Conservation (phyloP, 2,113 vertebrate genomes). For the Myocastor coypus region DNA sequence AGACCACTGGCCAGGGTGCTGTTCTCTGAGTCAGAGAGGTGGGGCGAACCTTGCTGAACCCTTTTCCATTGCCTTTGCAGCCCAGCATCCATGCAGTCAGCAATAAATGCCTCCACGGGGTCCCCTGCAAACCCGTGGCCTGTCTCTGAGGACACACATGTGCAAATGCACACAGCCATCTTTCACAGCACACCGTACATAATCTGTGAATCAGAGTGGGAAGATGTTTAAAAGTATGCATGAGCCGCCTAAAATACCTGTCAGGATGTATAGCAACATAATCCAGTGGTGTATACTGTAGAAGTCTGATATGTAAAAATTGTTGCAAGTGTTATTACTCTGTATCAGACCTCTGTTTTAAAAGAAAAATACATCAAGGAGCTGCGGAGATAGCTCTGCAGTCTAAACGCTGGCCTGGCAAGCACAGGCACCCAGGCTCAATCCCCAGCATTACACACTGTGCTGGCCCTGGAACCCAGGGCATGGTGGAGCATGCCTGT, state of each 20-base stretch:
- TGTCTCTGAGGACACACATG: neutral
- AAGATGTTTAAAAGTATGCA: neutral
- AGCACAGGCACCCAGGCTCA: no score
- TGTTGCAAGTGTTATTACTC: neutral
- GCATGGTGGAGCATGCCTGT: no score
- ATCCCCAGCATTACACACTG: no score
- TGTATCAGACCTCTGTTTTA: neutral
- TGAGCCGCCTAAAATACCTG: conserved; percentile 1
- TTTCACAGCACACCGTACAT: neutral
- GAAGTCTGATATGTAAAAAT: conserved; percentile 18
- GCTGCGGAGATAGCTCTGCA: no score
- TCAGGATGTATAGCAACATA: neutral
- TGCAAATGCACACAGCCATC: conserved; percentile 7
- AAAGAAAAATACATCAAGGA: conserved; percentile 42
- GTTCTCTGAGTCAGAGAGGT: neutral
- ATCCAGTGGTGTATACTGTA: neutral
- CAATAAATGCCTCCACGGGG: neutral
- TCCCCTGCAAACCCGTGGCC: neutral
- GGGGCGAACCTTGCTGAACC: neutral
- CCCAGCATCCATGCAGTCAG: neutral
- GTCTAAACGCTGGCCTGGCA: no score
- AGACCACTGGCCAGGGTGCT: neutral
- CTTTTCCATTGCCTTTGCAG: neutral
- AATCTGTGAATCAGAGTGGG: neutral
- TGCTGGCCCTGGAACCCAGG: no score